phyloP scores from a whole-genome alignment of 2,888 invertebrate species.

The Aleiodes testaceus region DNA sequence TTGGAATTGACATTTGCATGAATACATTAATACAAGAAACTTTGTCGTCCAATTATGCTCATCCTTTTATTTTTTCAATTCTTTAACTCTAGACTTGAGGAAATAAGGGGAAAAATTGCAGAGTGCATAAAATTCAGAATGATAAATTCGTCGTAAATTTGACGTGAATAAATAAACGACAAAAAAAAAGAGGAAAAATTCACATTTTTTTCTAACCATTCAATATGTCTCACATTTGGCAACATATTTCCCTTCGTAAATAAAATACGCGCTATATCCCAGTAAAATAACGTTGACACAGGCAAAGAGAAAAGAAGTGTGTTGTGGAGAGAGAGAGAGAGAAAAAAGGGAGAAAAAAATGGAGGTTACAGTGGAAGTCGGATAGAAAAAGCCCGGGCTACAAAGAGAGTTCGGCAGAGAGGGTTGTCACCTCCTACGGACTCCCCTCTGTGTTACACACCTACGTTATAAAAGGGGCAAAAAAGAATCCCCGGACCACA shows the following conservation, averaged over 20 bases:
- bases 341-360: neutral
- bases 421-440: slow-evolving; percentile 59
- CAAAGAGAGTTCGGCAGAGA: slow-evolving; percentile 54
- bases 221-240: slow-evolving; percentile 32
- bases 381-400: slow-evolving; percentile 32
- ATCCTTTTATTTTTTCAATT: neutral
- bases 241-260: slow-evolving; percentile 38
- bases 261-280: slow-evolving; percentile 30
- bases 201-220: slow-evolving; percentile 4
- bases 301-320: slow-evolving; percentile 17
- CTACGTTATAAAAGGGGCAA: neutral
- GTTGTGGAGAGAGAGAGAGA: slow-evolving; percentile 3
- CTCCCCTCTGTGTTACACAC: slow-evolving; percentile 24
- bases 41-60: slow-evolving; percentile 12
- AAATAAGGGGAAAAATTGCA: neutral
- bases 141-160: slow-evolving; percentile 10
- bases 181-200: slow-evolving; percentile 1
- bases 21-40: slow-evolving; percentile 14
- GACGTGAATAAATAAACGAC: neutral
- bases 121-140: slow-evolving; percentile 1
- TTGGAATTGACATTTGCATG: slow-evolving; percentile 23
- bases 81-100: neutral
- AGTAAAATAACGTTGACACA: slow-evolving; percentile 48
- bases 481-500: slow-evolving; percentile 2
- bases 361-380: slow-evolving; percentile 24